Base-by-base conservation (phyloP, 2,888 invertebrate species). In the Teinopalpus imperialis region DNA sequence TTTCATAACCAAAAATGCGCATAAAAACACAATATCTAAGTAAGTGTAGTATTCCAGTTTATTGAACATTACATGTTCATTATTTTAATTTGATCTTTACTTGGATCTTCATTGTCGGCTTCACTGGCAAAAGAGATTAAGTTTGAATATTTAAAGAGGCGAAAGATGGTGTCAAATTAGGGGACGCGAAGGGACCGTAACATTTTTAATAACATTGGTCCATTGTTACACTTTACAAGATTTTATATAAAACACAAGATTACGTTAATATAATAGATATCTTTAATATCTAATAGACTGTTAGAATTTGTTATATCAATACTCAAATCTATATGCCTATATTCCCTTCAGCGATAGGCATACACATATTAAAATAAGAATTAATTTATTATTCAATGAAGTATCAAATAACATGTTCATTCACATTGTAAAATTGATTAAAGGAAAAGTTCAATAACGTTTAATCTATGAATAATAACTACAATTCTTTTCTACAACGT, bases 71-170 rank as follows among this genome's bases (percentile, higher is more conserved):
- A 8, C 37, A 18, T 30, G 20, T 44, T 37, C 44, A 31, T 37
- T 44, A 44, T 37, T 43, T 43, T 43, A 43, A 35, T 43, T 12
- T 37, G 14, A 31, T 37, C 10, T 18, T 30, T 30, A 30, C 8
- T 30, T 3, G 16, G 23, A 29, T 24, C 23, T 36, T 44, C 37
- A 30, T 37, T 44, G 31, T 44, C 44, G 37, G 37, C 37, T 50
- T 47, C 49, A 51, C 53, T 46, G 44, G 49, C 39, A 46, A 49
- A 46, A 54, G 46, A 63, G 57, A 61, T 61, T 60, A 57, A 49
- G 56, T 56, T 57, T 61, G 59, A 60, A 61, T 57, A 55, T 61
- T 61, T 57, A 60, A 54, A 45, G 52, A 44, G 51, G 39, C 49
- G 39, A 52, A 48, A 50, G 49, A 52, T 50, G 50, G 51, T 54